Base-by-base conservation (phyloP, 2,888 invertebrate genomes). In the Drosophila parthenogenetica region DNA sequence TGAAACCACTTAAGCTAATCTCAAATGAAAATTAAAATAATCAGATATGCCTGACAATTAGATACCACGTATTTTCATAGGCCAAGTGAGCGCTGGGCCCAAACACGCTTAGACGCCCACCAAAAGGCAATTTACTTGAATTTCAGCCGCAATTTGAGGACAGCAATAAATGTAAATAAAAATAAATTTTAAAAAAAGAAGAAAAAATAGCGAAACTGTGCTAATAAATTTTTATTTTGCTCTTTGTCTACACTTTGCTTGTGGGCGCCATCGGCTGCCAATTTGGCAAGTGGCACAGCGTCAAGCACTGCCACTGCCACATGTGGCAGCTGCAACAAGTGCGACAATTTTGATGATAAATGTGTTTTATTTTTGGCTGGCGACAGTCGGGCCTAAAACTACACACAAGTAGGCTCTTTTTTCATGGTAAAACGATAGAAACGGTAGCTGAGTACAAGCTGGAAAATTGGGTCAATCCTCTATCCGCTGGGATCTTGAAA, bases 291-390 rank as follows among this genome's bases (percentile, higher is more conserved):
- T 5, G 22, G 5, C 22, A 22, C 22, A 68, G 66, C 65, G 42
- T 50, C 50, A 22, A 22, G 22, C 22, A 16, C 49, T 4, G 46
- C 17, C 11, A 13, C 22, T 60, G 60, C 55, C 72, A 58, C 69
- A 49, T 46, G 76, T 35, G 78, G 62, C 76, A 77, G 79, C 79
- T 73, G 77, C 79, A 77, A 77, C 74, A 77, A 77, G 77, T 77
- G 79, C 79, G 74, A 71, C 77, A 65, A 73, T 70, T 70, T 59
- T 16, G 49, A 54, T 78, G 77, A 78, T 77, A 64, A 78, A 78
- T 77, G 77, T 25, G n/a, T 13, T 42, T 55, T 78, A 78, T 78
- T 77, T 78, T 62, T 61, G 78, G 61, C 45, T 40, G 51, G 49
- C 48, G 68, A 64, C 64, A 69, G 45, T 50, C 25, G 25, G 37